phyloP scores from a whole-genome alignment of 2,113 vertebrate genomes.

The Xenopus tropicalis region DNA sequence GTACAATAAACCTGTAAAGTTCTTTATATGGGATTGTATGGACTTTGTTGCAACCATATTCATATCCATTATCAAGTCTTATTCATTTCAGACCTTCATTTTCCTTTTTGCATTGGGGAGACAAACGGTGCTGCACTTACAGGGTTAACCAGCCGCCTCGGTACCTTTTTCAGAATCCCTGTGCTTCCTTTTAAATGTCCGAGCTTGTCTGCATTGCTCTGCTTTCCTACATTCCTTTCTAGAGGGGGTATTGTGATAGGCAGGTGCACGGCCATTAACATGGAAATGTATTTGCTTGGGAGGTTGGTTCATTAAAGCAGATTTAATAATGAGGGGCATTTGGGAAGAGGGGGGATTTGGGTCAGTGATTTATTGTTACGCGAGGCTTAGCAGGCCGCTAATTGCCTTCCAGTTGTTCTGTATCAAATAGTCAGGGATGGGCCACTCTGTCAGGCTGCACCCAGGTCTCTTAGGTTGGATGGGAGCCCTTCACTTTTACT shows the following conservation, averaged over 20 bases:
- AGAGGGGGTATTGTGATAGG: conserved; percentile 22
- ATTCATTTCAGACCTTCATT: too few relatives aligned
- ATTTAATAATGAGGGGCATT: conserved; percentile 54
- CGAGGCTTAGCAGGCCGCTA: conserved; percentile 52
- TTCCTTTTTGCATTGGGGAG: too few relatives aligned
- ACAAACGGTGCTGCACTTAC: not conserved
- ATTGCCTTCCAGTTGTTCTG: conserved; percentile 52
- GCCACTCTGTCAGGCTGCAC: conserved; percentile 9
- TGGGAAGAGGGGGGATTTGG: conserved; percentile 49
- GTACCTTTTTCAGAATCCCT: not conserved
- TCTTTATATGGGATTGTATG: too few relatives aligned
- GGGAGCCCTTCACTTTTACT: conserved; percentile 10
- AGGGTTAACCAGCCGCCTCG: not conserved
- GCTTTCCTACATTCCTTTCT: conserved; percentile 26
- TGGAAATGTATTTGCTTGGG: conserved; percentile 43
- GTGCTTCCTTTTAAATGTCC: not conserved
- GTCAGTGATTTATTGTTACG: conserved; percentile 54
- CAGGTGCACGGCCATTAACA: conserved; percentile 50
- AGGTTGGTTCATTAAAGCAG: conserved; percentile 54
- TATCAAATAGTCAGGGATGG: conserved; percentile 38
- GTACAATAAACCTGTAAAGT: too few relatives aligned
- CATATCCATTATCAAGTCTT: too few relatives aligned
- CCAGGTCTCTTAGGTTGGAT: conserved; percentile 30
- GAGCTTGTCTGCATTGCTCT: conserved; percentile 10
- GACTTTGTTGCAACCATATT: too few relatives aligned